Conservation (phyloP, 2,113 vertebrate species). For the Ailuropoda melanoleuca region DNA sequence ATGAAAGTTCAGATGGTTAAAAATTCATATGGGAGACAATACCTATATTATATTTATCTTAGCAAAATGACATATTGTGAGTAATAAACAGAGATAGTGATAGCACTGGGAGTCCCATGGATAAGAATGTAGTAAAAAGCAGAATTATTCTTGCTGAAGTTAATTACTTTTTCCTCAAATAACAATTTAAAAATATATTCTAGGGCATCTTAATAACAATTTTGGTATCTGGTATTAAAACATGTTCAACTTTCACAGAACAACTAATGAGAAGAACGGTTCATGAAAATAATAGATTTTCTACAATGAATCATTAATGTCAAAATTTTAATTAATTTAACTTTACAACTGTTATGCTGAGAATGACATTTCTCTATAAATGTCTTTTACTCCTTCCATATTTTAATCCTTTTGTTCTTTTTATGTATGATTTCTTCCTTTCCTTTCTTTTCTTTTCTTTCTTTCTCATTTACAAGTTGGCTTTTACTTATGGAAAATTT, state of each 20-base stretch:
- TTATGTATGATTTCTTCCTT: not conserved
- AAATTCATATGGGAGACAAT: not conserved
- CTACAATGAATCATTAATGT: not conserved
- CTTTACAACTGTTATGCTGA: not conserved
- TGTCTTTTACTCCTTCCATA: accelerated
- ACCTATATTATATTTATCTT: not conserved
- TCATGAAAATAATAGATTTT: not conserved
- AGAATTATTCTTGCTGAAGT: not conserved
- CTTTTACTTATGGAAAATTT: not conserved
- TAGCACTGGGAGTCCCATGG: not conserved
- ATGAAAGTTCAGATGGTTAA: not conserved
- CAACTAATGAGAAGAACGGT: not conserved
- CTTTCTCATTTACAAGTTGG: not conserved
- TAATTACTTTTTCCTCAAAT: not conserved
- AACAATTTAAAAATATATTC: not conserved
- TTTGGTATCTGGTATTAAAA: not conserved
- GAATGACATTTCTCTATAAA: not conserved
- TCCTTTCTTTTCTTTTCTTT: not conserved
- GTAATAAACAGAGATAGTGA: not conserved
- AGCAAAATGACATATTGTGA: not conserved
- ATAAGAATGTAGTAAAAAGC: not conserved
- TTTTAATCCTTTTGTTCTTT: not conserved
- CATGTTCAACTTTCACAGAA: not conserved
- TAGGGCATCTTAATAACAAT: not conserved
- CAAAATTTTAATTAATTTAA: not conserved